These are phyloP conservation scores for Mesorhabditis belari DNA, from an alignment of 2,888 invertebrate species.

Conservation along the genomic window DNA sequence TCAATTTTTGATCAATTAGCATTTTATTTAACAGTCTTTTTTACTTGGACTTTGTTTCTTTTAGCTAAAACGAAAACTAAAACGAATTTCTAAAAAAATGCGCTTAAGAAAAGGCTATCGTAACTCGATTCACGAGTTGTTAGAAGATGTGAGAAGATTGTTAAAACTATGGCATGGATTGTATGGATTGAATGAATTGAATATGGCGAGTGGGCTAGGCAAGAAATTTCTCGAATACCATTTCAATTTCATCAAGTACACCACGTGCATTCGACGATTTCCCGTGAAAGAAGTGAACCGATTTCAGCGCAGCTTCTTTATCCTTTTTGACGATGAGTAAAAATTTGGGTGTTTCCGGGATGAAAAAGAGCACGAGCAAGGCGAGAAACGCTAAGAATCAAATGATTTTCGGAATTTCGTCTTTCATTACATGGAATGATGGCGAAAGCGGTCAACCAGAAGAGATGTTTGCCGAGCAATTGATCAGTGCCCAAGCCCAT, in stretches of 20 bases:
- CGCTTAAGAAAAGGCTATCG: no score
- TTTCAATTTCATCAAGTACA: constrained; percentile 25
- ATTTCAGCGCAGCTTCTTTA: constrained; percentile 15
- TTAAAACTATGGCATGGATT: neutral
- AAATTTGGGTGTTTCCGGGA: constrained; percentile 41
- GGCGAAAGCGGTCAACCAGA: constrained; percentile 24
- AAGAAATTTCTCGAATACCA: no score
- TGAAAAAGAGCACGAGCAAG: constrained; percentile 23
- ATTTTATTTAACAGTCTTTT: no score
- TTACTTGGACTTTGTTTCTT: no score
- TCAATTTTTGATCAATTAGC: no score
- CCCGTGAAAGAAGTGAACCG: constrained; percentile 37
- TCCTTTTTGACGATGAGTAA: constrained; percentile 21
- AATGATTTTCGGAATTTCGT: neutral
- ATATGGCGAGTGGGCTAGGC: no score
- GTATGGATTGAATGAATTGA: neutral
- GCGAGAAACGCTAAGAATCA: constrained; percentile 19
- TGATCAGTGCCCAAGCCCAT: constrained; percentile 31
- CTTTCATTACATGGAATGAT: no score
- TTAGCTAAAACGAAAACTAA: no score
- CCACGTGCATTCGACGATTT: constrained; percentile 15
- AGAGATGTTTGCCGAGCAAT: constrained; percentile 29
- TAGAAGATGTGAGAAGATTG: no score
- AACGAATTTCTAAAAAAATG: no score
- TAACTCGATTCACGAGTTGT: no score